A percentile compares a stretch with the other conserved stretches of the same genome.
phyloP scores from a whole-genome alignment of 2,113 vertebrate genomes.

The Phyllopteryx taeniolatus region DNA sequence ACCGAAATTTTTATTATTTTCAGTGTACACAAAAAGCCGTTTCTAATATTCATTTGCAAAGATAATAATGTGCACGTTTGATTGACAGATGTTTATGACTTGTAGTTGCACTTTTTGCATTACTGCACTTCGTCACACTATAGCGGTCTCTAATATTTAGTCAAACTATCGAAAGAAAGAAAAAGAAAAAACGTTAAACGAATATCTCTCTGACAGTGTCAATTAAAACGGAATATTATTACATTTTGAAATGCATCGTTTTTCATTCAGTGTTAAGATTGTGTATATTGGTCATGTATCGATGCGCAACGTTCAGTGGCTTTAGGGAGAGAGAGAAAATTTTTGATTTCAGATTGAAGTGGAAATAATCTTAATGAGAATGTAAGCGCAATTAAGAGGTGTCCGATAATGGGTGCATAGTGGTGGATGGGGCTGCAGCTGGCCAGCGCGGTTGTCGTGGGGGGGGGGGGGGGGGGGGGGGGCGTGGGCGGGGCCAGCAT shows the following conservation, averaged over 20 bases:
- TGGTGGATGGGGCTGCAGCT: not conserved
- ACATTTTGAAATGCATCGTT: too few relatives aligned
- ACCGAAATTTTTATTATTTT: not conserved
- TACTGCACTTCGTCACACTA: not conserved
- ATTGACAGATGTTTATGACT: not conserved
- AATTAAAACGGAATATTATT: not conserved
- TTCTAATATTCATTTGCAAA: not conserved
- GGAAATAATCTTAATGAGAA: too few relatives aligned
- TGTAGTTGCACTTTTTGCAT: not conserved
- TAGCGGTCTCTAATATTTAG: not conserved
- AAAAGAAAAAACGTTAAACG: not conserved
- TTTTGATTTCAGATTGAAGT: too few relatives aligned
- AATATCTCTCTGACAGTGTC: not conserved
- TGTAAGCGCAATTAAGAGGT: not conserved
- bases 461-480: conserved; percentile 13
- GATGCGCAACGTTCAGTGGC: not conserved
- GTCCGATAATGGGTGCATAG: conserved; percentile 26
- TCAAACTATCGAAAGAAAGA: not conserved
- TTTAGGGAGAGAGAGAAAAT: not conserved
- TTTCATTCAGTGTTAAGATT: too few relatives aligned
- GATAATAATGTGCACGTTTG: not conserved
- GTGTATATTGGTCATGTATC: not conserved
- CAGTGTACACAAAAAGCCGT: not conserved
- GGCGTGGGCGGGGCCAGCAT: conserved; percentile 59
- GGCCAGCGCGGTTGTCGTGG: not conserved